These are phyloP conservation scores for Magallana angulata DNA, from an alignment of 1,140 invertebrate genomes.

Conservation along the genomic window DNA sequence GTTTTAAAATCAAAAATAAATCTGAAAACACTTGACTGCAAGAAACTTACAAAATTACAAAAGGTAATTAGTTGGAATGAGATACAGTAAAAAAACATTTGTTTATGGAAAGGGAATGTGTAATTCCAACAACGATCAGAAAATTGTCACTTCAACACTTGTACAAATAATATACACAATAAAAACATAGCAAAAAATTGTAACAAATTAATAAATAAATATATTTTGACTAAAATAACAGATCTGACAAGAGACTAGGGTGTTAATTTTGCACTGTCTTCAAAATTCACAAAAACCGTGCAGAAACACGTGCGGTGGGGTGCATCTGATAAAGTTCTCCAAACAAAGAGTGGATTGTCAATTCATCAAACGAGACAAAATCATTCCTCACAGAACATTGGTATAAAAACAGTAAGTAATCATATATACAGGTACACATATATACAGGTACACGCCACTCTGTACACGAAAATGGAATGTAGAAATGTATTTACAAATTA, in stretches of 20 bases:
- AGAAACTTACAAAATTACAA: neutral
- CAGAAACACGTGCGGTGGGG: conserved; percentile 27
- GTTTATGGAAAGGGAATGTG: conserved; percentile 1
- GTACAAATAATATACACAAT: conserved; percentile 32
- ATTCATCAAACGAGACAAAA: neutral
- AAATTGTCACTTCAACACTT: neutral
- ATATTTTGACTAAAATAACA: conserved; percentile 30
- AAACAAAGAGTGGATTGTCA: conserved; percentile 2
- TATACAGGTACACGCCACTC: neutral
- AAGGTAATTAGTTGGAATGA: neutral
- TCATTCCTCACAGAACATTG: neutral
- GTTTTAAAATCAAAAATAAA: neutral
- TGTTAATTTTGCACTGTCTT: conserved; percentile 6
- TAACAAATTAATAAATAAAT: conserved; percentile 35
- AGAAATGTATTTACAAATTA: conserved; percentile 9
- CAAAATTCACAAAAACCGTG: conserved; percentile 19
- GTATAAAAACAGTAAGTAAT: neutral
- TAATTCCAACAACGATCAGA: neutral
- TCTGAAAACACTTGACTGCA: neutral
- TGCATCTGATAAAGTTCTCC: neutral
- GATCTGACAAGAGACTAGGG: conserved; percentile 27
- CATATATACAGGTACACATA: conserved; percentile 15
- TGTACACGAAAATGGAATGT: conserved; percentile 7
- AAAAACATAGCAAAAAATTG: conserved; percentile 7
- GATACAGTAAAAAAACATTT: neutral